Evolutionary conservation across 37 sponge, comb jelly and placozoan genomes (phyloP), one percentile per base, ranked within the genome.

Genomic region (Oopsacas minuta): DNA sequence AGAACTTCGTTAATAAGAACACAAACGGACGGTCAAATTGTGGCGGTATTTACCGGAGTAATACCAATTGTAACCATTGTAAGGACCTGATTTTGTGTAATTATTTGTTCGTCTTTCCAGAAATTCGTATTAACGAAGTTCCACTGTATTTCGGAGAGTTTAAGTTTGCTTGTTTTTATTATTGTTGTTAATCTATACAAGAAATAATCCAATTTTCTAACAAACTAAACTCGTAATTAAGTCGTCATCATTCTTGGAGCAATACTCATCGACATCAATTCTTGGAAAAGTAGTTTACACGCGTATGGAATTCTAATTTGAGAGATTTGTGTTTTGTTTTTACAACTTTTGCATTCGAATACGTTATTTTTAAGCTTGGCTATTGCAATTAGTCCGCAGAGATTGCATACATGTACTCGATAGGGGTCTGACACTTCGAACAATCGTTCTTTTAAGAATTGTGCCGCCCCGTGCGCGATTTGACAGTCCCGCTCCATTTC

Each of bases 401-500:
- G 86, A 87, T 98, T 90, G 53, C 99, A 98, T 52, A 98, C 90
- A 52, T 93, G 91, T 35, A 98, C 88, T 20, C 88, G 87, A 87
- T 98, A 98, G 1, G 96, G 89, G 87, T 98, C 99, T 7, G 99
- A 98, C 35, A 86, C 96, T 23, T 90, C 91, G 81, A 90, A 98
- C 53, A 98, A 86, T 32, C 99, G 84, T 83, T 98, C 99, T 39
- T 95, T 94, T 12, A 98, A 91, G 86, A 98, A 98, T 93, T 95
- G 97, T 3, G 96, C 92, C 7, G 99, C 99, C 82, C 99, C 99
- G 84, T 98, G 99, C 0, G 99, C 96, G 49, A 98, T 93, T 85
- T 95, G 97, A 90, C 96, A 95, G 82, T 98, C 99, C 23, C 99
- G 87, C 83, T 98, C 99, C 99, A 98, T 98, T 89, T 98, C 99